Base-by-base conservation (phyloP, 1,140 invertebrate genomes). In the Camponotus vicinus region DNA sequence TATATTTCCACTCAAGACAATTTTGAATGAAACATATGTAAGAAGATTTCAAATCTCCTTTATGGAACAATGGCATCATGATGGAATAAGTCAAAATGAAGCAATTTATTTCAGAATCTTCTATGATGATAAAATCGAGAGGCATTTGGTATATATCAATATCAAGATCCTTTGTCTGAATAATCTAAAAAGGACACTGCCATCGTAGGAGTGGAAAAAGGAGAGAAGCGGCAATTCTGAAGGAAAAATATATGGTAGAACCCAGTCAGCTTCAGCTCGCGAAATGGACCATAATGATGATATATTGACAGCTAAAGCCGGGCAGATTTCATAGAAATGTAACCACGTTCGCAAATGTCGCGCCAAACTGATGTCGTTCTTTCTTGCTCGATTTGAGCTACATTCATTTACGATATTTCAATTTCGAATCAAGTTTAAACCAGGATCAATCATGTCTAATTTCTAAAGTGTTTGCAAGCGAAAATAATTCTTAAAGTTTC, bases 211-310 rank as follows among this genome's bases (percentile, higher is more conserved):
- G 3, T 49, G 45, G 13, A 18, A 18, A 18, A 15, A 52, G 49
- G 4, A 5, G 15, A 2, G 15, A 15, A 15, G 3, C 49, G 18
- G 67, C 52, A 55, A 59, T 71, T 82, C 55, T 18, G 18, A 73
- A 3, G 71, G 55, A 73, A 61, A 59, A 61, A 52, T 77, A n/a
- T 77, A 49, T n/a, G 37, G 57, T 8, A 27, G 27, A 42, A 18
- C 11, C 73, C 32, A 15, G 45, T 13, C 9, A n/a, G 4, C 21
- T 45, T 2, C 18, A 45, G 11, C 27, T 55, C n/a, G 37, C 27
- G 42, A 77, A 84, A 77, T 66, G 57, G 42, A 40, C 71, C 71
- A 18, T 86, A 86, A 86, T 49, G 66, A 70, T 80, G 52, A 86
- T 64, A n/a, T 80, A 70, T 86, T 69, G 77, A 42, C 75, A 79